These are phyloP conservation scores for Gallinago media DNA, from an alignment of 2,113 vertebrate species.

Conservation along the genomic window DNA sequence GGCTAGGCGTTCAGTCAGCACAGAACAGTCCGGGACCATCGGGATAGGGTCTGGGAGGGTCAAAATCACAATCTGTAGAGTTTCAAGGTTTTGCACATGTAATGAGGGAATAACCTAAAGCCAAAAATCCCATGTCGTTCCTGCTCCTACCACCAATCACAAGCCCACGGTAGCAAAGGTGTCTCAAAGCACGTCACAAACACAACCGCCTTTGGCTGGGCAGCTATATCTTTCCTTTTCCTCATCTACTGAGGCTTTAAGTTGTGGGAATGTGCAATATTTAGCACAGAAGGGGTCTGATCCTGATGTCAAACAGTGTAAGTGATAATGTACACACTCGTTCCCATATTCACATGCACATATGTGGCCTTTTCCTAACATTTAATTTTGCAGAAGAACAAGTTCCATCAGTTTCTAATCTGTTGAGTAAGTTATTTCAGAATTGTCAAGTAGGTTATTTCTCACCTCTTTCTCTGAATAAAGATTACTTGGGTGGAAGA, in stretches of 20 bases:
- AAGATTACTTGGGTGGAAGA: slow-evolving; percentile 24
- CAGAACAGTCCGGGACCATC: too few relatives aligned
- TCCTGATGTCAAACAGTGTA: accelerated
- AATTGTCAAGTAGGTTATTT: slow-evolving; percentile 55
- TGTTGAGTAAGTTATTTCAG: slow-evolving; percentile 44
- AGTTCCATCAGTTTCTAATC: slow-evolving; percentile 30
- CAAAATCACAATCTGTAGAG: too few relatives aligned
- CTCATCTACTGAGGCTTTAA: background rate
- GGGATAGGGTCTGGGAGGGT: too few relatives aligned
- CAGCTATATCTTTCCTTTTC: background rate
- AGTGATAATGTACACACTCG: background rate
- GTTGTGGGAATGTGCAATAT: background rate
- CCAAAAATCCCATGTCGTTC: background rate
- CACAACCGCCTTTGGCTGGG: background rate
- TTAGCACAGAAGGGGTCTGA: background rate
- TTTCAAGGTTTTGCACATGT: too few relatives aligned
- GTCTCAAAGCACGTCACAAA: background rate
- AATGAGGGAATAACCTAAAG: too few relatives aligned
- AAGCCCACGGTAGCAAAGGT: background rate
- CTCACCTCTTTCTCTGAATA: slow-evolving; percentile 31
- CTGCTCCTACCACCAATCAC: background rate
- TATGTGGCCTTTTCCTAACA: background rate
- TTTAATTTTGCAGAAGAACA: background rate
- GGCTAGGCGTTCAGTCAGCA: too few relatives aligned
- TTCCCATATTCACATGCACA: background rate